Conservation (phyloP, 2,797 vertebrate species). For the Chelon auratus region DNA sequence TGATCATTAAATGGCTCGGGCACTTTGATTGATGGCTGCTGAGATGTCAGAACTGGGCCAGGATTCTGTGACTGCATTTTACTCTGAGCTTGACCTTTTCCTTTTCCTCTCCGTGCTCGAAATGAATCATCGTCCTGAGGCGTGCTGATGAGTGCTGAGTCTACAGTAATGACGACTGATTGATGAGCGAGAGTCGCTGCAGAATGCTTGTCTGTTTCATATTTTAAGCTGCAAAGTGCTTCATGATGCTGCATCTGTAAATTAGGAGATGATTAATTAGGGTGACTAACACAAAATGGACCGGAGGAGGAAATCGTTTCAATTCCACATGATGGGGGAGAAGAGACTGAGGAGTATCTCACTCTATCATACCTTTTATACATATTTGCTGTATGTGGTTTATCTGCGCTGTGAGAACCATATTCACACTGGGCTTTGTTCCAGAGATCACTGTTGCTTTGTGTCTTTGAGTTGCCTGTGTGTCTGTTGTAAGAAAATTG, state of each 20-base stretch:
- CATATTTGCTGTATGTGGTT: too few species aligned
- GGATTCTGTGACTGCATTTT: conserved; percentile 20
- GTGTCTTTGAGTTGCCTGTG: conserved; percentile 23
- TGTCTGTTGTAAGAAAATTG: conserved; percentile 47
- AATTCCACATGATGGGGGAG: not conserved
- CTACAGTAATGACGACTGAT: conserved; percentile 33
- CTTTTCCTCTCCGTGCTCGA: conserved; percentile 18
- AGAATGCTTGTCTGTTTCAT: conserved; percentile 15
- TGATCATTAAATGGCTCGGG: conserved; percentile 35
- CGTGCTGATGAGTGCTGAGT: conserved; percentile 43
- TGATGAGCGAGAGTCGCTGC: conserved; percentile 45
- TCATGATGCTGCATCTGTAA: conserved; percentile 19
- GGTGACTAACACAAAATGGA: conserved; percentile 23
- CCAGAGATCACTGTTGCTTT: conserved; percentile 34
- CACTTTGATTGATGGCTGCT: conserved; percentile 58
- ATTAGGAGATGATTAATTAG: conserved; percentile 34
- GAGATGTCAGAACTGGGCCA: conserved; percentile 30
- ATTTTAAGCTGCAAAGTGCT: conserved; percentile 27
- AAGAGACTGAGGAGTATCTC: too few species aligned
- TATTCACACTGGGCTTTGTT: conserved; percentile 42
- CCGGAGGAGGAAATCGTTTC: not conserved
- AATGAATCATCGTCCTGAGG: conserved; percentile 44
- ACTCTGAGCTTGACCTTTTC: conserved; percentile 47
- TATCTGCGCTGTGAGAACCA: conserved; percentile 5
- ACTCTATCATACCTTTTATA: too few species aligned